A percentile compares a stretch with the other conserved stretches of the same genome.
Evolutionary conservation across 2,888 invertebrate species (phyloP).

Genomic region (Scrobipalpa costella): DNA sequence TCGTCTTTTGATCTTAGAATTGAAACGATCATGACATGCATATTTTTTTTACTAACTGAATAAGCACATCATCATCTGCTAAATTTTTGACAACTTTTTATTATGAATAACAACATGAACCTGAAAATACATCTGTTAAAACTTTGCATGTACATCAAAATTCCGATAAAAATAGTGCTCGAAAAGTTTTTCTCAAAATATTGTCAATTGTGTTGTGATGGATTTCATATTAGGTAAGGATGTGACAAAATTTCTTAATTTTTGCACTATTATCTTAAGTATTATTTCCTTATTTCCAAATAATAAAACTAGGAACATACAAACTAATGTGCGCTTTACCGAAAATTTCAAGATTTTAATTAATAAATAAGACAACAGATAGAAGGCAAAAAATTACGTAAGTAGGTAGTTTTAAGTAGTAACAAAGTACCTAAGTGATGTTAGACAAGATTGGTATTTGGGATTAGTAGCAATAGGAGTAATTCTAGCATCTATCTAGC

Average conservation of each 20-base stretch:
- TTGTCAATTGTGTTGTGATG: conserved; percentile 53
- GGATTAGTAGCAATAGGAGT: not conserved
- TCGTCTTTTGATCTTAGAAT: too few relatives aligned
- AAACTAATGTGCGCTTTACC: conserved; percentile 13
- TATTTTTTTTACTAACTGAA: too few relatives aligned
- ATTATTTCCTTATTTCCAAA: not conserved
- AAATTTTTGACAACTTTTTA: too few relatives aligned
- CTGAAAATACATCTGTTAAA: conserved; percentile 6
- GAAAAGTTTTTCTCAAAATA: conserved; percentile 61
- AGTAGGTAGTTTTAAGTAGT: too few relatives aligned
- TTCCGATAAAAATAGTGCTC: conserved; percentile 62
- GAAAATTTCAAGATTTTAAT: not conserved
- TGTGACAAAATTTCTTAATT: conserved; percentile 30
- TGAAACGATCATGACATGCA: too few relatives aligned
- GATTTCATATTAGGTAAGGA: conserved; percentile 33
- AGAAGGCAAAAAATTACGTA: not conserved
- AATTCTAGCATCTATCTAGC: not conserved
- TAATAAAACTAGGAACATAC: not conserved
- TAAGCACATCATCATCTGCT: too few relatives aligned
- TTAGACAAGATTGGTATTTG: not conserved
- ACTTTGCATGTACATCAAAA: conserved; percentile 7
- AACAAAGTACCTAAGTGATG: not conserved
- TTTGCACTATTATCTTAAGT: conserved; percentile 13
- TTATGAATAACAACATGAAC: not conserved
- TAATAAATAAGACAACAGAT: not conserved